phyloP scores from a whole-genome alignment of 1,140 invertebrate genomes.

The Drosophila simulans region DNA sequence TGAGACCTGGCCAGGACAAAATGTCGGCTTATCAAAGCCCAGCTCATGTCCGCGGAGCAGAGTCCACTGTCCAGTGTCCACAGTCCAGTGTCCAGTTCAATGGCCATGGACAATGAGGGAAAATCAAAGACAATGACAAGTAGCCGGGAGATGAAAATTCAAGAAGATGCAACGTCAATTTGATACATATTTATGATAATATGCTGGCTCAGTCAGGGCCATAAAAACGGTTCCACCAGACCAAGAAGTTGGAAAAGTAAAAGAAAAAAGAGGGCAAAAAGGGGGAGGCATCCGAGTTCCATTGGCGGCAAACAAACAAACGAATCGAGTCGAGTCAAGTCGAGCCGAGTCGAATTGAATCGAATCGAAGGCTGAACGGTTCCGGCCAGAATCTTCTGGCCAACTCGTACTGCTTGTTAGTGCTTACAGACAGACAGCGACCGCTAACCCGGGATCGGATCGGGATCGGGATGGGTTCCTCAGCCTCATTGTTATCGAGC shows the following conservation, averaged over 20 bases:
- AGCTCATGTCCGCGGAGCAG: constrained; percentile 26
- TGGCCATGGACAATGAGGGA: constrained; percentile 77
- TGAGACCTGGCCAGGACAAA: constrained; percentile 43
- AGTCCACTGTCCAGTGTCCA: constrained; percentile 33
- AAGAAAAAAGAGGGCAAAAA: constrained; percentile 7
- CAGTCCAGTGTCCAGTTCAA: constrained; percentile 45
- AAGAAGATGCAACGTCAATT: constrained; percentile 83
- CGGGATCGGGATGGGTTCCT: constrained; percentile 9
- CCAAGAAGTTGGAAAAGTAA: constrained; percentile 7
- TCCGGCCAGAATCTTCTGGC: constrained; percentile 46
- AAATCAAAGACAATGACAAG: constrained; percentile 83
- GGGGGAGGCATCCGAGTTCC: constrained; percentile 20
- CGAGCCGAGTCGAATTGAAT: constrained; percentile 38
- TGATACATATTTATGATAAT: constrained; percentile 83
- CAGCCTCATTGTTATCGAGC: constrained; percentile 76
- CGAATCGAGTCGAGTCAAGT: constrained; percentile 53
- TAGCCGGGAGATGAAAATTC: constrained; percentile 80
- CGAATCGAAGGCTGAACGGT: constrained; percentile 56
- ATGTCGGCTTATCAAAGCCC: constrained; percentile 74
- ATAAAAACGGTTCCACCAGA: constrained; percentile 55
- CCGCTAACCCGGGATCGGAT: constrained; percentile 41
- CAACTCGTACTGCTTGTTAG: constrained; percentile 59
- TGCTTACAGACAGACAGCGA: constrained; percentile 56
- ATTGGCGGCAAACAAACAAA: constrained; percentile 68
- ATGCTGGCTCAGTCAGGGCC: constrained; percentile 60